phyloP scores from a whole-genome alignment of 2,888 invertebrate species.

The Allacma fusca region DNA sequence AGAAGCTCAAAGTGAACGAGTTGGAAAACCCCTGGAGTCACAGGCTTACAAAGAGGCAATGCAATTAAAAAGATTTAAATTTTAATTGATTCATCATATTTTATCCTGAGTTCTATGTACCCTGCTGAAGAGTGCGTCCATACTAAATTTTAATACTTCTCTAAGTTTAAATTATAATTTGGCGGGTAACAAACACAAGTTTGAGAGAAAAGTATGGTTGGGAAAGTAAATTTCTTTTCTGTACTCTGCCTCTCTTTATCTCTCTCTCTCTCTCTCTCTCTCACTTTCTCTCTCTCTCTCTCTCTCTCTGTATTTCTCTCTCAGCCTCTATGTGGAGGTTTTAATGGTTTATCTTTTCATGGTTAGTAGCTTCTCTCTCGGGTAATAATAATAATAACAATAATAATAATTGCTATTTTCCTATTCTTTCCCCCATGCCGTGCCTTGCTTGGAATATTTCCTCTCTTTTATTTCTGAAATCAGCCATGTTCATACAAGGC shows the following conservation, averaged over 20 bases:
- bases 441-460: not conserved
- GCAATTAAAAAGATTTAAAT: slow-evolving; percentile 47
- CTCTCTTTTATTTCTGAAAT: not conserved
- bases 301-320: slow-evolving; percentile 19
- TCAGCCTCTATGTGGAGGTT: not conserved
- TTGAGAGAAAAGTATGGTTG: no score
- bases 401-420: slow-evolving; percentile 9
- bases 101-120: not conserved
- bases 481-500: not conserved
- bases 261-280: not conserved
- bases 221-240: no score
- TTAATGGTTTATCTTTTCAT: slow-evolving; percentile 3
- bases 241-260: no score
- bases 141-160: not conserved
- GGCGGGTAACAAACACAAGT: no score
- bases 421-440: not conserved
- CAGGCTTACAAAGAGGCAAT: slow-evolving; percentile 26
- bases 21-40: slow-evolving; percentile 10
- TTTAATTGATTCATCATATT: slow-evolving; percentile 39
- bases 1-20: no score
- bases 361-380: not conserved
- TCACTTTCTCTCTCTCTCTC: slow-evolving; percentile 16
- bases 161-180: not conserved
- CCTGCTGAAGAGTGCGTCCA: no score
- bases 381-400: not conserved